Evolutionary conservation across 2,797 vertebrate genomes (phyloP).

Genomic region (Pogonophryne albipinna): DNA sequence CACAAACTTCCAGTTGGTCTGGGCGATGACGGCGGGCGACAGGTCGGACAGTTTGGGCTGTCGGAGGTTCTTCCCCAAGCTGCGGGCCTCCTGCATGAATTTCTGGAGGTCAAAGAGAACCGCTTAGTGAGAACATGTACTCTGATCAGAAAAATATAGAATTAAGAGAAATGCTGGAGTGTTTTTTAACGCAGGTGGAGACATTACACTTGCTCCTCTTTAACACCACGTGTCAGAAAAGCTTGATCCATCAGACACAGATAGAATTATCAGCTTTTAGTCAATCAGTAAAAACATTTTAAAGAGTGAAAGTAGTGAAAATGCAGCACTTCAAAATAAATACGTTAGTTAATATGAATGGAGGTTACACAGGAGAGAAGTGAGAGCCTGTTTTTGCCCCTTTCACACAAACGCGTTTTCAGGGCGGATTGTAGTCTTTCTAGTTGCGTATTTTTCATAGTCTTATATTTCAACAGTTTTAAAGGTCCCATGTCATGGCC

Average conservation of each 20-base stretch:
- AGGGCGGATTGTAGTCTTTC: no score
- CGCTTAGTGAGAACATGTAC: neutral
- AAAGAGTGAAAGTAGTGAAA: neutral
- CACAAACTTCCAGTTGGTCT: slow-evolving; percentile 97
- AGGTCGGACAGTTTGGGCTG: slow-evolving; percentile 95
- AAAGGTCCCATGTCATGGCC: no score
- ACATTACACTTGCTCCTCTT: neutral
- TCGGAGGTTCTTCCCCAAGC: slow-evolving; percentile 91
- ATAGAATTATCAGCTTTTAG: neutral
- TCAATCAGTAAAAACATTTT: neutral
- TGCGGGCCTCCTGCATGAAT: slow-evolving; percentile 93
- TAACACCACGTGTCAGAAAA: neutral
- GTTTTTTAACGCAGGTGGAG: neutral
- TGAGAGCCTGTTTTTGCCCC: neutral
- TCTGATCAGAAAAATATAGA: neutral
- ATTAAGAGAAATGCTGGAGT: neutral
- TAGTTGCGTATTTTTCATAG: no score
- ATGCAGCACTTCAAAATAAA: neutral
- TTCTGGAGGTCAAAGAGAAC: slow-evolving; percentile 82
- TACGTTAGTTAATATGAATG: neutral
- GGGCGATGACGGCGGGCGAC: slow-evolving; percentile 94
- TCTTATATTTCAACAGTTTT: no score
- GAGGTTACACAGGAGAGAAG: slow-evolving; percentile 2
- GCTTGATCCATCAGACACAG: neutral
- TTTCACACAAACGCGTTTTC: no score